Percentiles rank a stretch among this genome's conserved stretches.
Evolutionary conservation across 2,113 vertebrate genomes (phyloP).

Genomic region (Otolemur garnettii): DNA sequence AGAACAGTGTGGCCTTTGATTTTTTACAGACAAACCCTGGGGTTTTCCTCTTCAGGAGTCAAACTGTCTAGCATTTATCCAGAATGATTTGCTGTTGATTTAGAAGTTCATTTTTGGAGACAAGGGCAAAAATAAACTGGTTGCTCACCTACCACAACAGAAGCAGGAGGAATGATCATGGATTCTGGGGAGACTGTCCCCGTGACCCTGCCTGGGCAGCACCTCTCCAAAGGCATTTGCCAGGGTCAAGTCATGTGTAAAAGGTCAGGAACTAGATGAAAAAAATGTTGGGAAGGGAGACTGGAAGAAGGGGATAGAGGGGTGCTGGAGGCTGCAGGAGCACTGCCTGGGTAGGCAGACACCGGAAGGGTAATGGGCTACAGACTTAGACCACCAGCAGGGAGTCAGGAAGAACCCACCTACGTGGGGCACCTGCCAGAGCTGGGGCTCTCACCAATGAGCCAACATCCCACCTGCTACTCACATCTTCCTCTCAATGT

Average conservation of each 20-base stretch:
- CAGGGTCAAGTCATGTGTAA: not conserved
- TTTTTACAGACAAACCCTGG: constrained; percentile 36
- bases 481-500: not conserved
- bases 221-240: not conserved
- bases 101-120: constrained; percentile 62
- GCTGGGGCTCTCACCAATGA: not conserved
- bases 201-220: not conserved
- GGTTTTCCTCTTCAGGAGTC: constrained; percentile 43
- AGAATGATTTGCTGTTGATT: constrained; percentile 60
- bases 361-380: not conserved
- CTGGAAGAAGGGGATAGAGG: not conserved
- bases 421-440: not conserved
- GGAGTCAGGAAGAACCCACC: not conserved
- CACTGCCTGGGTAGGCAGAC: not conserved
- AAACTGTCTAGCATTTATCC: constrained; percentile 55
- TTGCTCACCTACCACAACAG: constrained; percentile 19
- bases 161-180: constrained; percentile 40
- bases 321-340: not conserved
- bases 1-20: constrained; percentile 42
- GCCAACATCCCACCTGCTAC: not conserved
- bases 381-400: not conserved
- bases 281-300: not conserved
- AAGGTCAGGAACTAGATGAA: not conserved
- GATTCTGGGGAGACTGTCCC: not conserved
- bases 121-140: constrained; percentile 61